These are phyloP conservation scores for Rutilus rutilus DNA, from an alignment of 2,113 vertebrate genomes.

Conservation along the genomic window DNA sequence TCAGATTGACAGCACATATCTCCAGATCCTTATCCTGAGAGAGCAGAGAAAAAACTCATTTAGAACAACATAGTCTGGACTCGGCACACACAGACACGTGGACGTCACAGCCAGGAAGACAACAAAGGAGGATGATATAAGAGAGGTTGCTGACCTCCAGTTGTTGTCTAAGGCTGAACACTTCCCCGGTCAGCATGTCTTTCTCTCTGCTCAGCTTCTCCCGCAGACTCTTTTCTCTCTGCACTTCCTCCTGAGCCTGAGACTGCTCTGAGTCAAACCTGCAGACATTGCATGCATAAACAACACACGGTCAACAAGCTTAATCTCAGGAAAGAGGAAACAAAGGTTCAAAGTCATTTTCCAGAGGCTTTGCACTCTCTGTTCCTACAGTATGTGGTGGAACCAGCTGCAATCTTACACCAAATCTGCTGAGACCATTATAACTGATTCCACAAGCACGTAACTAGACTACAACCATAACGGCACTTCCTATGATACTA, in stretches of 20 bases:
- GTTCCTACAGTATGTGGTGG: background rate
- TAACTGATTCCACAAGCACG: background rate
- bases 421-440: background rate
- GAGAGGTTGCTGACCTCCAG: conserved; percentile 80
- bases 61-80: background rate
- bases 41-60: conserved; percentile 1
- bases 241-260: conserved; percentile 85
- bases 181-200: conserved; percentile 86
- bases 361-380: conserved; percentile 3
- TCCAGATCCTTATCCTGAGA: conserved; percentile 91
- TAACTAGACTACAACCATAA: background rate
- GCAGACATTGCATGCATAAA: conserved; percentile 40
- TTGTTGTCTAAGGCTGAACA: conserved; percentile 88
- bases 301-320: background rate
- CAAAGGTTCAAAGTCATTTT: background rate
- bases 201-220: conserved; percentile 92
- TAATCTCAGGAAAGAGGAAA: background rate
- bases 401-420: background rate
- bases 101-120: conserved; percentile 14
- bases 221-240: conserved; percentile 85
- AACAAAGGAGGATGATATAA: conserved; percentile 5
- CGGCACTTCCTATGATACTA: background rate
- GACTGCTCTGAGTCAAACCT: conserved; percentile 94
- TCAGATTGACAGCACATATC: conserved; percentile 83
- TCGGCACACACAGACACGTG: background rate